These are phyloP conservation scores for Pangasius krempfi DNA, from an alignment of 2,797 vertebrate species.

Conservation along the genomic window DNA sequence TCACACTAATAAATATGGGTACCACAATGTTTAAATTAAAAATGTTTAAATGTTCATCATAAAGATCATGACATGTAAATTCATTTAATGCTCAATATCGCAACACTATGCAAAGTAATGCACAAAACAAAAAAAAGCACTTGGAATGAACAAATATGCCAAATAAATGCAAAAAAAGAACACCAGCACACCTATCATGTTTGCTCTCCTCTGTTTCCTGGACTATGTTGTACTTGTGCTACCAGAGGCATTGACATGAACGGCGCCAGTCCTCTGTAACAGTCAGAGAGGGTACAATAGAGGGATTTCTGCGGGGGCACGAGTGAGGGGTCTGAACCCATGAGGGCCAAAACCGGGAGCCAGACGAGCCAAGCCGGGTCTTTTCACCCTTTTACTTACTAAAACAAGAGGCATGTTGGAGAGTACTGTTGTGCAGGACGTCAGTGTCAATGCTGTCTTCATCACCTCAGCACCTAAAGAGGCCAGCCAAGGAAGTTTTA, in stretches of 20 bases:
- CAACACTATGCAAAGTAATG: background rate
- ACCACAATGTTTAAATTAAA: background rate
- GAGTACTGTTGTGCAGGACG: slow-evolving; percentile 14
- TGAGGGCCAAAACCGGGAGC: slow-evolving; percentile 20
- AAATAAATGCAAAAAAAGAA: background rate
- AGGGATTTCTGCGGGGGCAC: slow-evolving; percentile 34
- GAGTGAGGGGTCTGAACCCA: slow-evolving; percentile 16
- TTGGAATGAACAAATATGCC: slow-evolving; percentile 8
- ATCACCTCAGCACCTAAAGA: slow-evolving; percentile 23
- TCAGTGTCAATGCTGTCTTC: slow-evolving; percentile 36
- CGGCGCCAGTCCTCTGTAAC: background rate
- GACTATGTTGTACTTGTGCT: slow-evolving; percentile 26
- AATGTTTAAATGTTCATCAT: background rate
- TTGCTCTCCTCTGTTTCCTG: slow-evolving; percentile 30
- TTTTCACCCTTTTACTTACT: slow-evolving; percentile 15
- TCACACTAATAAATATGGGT: background rate
- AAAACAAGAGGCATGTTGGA: slow-evolving; percentile 34
- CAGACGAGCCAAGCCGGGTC: slow-evolving; percentile 25
- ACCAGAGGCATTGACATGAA: slow-evolving; percentile 23
- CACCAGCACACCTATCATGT: slow-evolving; percentile 14
- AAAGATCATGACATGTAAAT: background rate
- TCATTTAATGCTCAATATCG: background rate
- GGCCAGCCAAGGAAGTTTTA: slow-evolving; percentile 31
- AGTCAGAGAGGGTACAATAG: background rate
- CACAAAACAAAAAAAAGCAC: background rate